Evolutionary conservation across 2,888 invertebrate species (phyloP), one percentile per base, ranked within the genome.

Genomic region (Melanotus villosus): DNA sequence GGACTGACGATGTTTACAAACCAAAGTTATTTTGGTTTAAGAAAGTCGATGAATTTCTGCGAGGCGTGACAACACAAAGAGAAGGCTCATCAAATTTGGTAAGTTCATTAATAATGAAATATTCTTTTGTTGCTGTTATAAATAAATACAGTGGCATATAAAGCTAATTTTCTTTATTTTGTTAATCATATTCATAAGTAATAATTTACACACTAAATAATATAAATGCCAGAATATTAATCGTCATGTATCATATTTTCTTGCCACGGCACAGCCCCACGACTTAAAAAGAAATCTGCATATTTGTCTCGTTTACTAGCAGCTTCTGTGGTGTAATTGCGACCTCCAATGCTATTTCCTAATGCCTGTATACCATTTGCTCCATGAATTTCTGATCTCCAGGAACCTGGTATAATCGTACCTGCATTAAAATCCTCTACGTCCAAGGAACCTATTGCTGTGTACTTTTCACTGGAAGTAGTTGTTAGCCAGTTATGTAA

Each of bases 401-500:
- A 52, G 52, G 26, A 52, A 52, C 26, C 26, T 30, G 26, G 6
- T 32, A 5, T 32, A 32, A 32, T 26, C 4, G 50, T 50, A 50
- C 26, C 50, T 21, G 30, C 50, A 50, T 50, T 50, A 26, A 50
- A 50, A 14, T 9, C 50, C 14, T 50, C 50, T 10, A 26, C 30
- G 30, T 50, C 50, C 23, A 50, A 50, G 10, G 50, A 26, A 14
- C 50, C 50, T 26, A 50, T 50, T 50, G 21, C 26, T 18, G 26
- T 50, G 18, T 50, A 50, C 23, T 50, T 50, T 50, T 50, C 50
- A 52, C 30, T 26, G 12, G 26, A 52, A 52, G 52, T 26, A 26
- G 52, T 30, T 52, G 26, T 23, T 26, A 52, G 21, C 52, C 52
- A 52, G 23, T 52, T 52, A 52, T 52, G 52, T 3, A 52, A 30